These are phyloP conservation scores for Chionomys nivalis DNA, from an alignment of 2,113 vertebrate species.

Conservation along the genomic window DNA sequence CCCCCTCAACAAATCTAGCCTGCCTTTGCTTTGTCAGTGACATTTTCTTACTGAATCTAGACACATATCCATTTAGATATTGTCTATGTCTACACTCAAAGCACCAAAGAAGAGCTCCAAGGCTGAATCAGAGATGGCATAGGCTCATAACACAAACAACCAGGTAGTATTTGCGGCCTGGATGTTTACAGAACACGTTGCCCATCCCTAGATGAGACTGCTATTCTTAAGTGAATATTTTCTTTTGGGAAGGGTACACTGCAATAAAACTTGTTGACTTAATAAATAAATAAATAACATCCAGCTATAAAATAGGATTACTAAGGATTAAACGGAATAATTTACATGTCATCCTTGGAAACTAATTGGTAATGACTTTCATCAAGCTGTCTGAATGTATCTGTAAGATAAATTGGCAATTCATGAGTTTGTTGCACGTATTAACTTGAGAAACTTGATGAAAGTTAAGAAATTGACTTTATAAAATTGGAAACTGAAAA, in stretches of 20 bases:
- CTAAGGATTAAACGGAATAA: constrained; percentile 24
- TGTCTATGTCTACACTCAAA: neutral
- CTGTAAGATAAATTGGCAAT: neutral
- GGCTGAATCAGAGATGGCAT: neutral
- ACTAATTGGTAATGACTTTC: constrained; percentile 7
- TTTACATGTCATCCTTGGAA: constrained; percentile 14
- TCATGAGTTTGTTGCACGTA: constrained; percentile 40
- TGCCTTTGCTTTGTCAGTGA: neutral
- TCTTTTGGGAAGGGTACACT: neutral
- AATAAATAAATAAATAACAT: constrained; percentile 43
- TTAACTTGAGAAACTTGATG: constrained; percentile 50
- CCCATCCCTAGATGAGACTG: neutral
- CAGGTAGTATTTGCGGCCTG: neutral
- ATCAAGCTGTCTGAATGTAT: constrained; percentile 13
- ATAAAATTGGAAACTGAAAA: constrained; percentile 20
- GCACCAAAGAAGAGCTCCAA: neutral
- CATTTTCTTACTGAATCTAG: neutral
- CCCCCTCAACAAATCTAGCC: neutral
- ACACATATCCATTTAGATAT: neutral
- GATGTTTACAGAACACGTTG: neutral
- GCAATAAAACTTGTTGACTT: constrained; percentile 34
- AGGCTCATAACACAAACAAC: neutral
- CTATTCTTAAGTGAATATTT: neutral
- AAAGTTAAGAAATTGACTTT: constrained; percentile 20
- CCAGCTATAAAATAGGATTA: constrained; percentile 21